Base-by-base conservation (phyloP, 2,113 vertebrate species). In the Pygoscelis adeliae region DNA sequence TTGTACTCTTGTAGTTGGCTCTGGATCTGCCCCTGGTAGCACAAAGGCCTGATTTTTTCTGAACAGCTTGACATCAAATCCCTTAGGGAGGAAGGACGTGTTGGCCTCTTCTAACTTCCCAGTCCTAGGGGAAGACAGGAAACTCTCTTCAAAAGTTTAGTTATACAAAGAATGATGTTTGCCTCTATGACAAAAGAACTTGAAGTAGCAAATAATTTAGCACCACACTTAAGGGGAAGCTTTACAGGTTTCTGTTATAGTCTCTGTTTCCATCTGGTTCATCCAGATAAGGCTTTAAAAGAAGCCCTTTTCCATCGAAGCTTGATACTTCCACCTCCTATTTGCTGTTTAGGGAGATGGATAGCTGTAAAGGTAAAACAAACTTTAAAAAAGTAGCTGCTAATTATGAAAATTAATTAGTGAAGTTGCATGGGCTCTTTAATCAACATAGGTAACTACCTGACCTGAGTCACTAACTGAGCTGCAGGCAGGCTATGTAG, bases 281-380 rank as follows among this genome's bases (percentile, higher is more conserved):
- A 67, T 85, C 93, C 90, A 96, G 97, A 98, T 98, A 98, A 98
- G 87, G 70, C 90, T 98, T 90, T 96, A 94, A 96, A 98, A 95
- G 87, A 91, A 95, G 58, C 44, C 13, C 67, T 95, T 90, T 97
- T 87, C 89, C 73, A 91, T 32, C 90, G 94, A 94, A 96, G 78
- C 80, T 94, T 95, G 83, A 92, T 93, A 77, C 50, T 67, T 96
- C 90, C 25, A 25, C 82, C 67, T 95, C 65, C 66, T 92, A 30
- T 97, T 97, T 91, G 90, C 87, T 91, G 46, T 92, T 95, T 44
- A 65, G 66, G 47, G 59, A 97, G 46, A 95, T 71, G 83, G 90
- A 70, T 92, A 34, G 84, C 88, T 82, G 23, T 91, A 96, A 97
- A 97, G 70, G 85, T 93, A 97, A 93, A 89, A 36, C 77, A 53